These are phyloP conservation scores for Drosophila kambysellisi DNA, from an alignment of 2,888 invertebrate genomes.

Conservation along the genomic window DNA sequence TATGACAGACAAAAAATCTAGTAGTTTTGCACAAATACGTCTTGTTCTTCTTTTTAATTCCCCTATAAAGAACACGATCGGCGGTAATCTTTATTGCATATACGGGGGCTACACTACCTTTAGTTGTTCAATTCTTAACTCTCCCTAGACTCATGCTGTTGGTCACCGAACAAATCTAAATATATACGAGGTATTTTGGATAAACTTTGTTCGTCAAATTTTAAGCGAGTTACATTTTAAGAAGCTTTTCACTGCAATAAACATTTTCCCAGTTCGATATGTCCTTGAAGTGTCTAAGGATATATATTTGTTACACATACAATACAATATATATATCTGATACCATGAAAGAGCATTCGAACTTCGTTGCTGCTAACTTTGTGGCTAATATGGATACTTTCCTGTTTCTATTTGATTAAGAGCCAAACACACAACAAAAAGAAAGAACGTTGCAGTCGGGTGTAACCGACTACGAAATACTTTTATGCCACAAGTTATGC, in stretches of 20 bases:
- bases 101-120: background rate
- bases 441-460: no score
- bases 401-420: conserved; percentile 22
- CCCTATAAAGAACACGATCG: background rate
- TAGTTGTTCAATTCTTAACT: background rate
- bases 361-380: background rate
- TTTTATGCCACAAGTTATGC: no score
- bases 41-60: no score
- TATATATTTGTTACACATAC: background rate
- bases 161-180: background rate
- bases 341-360: conserved; percentile 15
- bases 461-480: no score
- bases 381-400: background rate
- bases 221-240: background rate
- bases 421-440: background rate
- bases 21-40: background rate
- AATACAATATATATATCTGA: background rate
- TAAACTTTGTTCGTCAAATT: background rate
- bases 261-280: background rate
- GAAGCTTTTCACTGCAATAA: background rate
- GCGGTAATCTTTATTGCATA: background rate
- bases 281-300: no score
- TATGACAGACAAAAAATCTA: no score
- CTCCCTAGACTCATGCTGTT: background rate
- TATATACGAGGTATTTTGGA: background rate